Base-by-base conservation (phyloP, 2,113 vertebrate genomes). In the Platycercus adscitus region DNA sequence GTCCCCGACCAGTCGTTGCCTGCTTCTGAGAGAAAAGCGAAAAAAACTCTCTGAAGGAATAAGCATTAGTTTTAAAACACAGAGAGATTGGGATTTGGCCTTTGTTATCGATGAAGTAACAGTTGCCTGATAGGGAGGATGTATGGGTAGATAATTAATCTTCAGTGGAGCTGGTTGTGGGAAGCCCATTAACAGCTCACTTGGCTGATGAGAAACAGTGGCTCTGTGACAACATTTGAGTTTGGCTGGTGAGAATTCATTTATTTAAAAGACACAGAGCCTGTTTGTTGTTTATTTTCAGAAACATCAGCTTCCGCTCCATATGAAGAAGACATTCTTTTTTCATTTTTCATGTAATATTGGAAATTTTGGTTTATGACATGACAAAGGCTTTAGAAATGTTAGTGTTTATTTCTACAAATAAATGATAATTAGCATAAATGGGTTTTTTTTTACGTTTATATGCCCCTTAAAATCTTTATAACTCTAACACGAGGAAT, bases 191-290 rank as follows among this genome's bases (percentile, higher is more conserved):
- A 88, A 61, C 65, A 89, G 72, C 83, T 83, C 60, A 10, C 60
- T 80, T n/a, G 12, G 61, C 18, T 95, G 95, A 96, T 96, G 89
- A 89, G 92, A 96, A 97, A 87, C 94, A 86, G 95, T 91, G 90
- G 56, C 60, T 93, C 70, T 95, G 73, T 24, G 49, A 96, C 89
- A 93, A 80, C 82, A 46, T 86, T 93, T 81, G 75, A 58, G 72
- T 66, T 90, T 94, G 55, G 68, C 73, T 94, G 87, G 69, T 1
- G 0, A 91, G 52, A 83, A 94, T 77, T 89, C 31, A 56, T 55
- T 94, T 95, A 90, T 43, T 82, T 80, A 46, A 84, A 96, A 73
- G 65, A 93, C 55, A 95, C 73, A 85, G 85, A 89, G 84, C 35
- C 82, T 82, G 71, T 66, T 94, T 93, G 26, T 35, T 69, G 21